Evolutionary conservation across 2,888 invertebrate species (phyloP), one percentile per base, ranked within the genome.

Genomic region (Penaeus monodon): DNA sequence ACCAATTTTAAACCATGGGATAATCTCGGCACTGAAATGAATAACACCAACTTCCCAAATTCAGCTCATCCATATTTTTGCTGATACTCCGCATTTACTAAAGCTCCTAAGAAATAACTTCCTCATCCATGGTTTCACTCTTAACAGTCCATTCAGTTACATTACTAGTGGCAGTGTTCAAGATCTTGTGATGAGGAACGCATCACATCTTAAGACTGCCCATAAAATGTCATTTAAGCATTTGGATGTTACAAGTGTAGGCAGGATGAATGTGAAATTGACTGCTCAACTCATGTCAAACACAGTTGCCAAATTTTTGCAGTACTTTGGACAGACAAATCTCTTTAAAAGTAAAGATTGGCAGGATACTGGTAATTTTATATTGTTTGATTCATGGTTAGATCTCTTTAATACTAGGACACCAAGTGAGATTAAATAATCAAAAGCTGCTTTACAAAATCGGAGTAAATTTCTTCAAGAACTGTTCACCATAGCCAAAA

Each of bases 281-380:
- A 65, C 84, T 64, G 84, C 64, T 65, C 38, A 76, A n/a, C 76
- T 84, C 7, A 27, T 84, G 44, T 84, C 78, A 20, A 29, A 84
- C 12, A 78, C 77, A 38, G 78, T 78, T 49, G 27, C 84, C 7
- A 78, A 78, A 64, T 14, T 77, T 24, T 27, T 84, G 22, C n/a
- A 77, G 10, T 84, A 78, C 33, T 84, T 78, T 84, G 84, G 78
- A 29, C 12, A 78, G 57, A 33, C 68, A 84, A 22, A 29, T 6
- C 68, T 78, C 24, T 57, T 84, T n/a, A 24, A 65, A 20, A 78
- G 84, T 24, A 38, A 78, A 70, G 22, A 77, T 27, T 84, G 77
- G 78, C n/a, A 84, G n/a, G 68, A 84, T 22, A 84, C 78, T 68
- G 65, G 78, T 27, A 8, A 84, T 44, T 78, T 84, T 27, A 84